Conservation (phyloP, 2,797 vertebrate species). For the Poeciliopsis paucimaculata region DNA sequence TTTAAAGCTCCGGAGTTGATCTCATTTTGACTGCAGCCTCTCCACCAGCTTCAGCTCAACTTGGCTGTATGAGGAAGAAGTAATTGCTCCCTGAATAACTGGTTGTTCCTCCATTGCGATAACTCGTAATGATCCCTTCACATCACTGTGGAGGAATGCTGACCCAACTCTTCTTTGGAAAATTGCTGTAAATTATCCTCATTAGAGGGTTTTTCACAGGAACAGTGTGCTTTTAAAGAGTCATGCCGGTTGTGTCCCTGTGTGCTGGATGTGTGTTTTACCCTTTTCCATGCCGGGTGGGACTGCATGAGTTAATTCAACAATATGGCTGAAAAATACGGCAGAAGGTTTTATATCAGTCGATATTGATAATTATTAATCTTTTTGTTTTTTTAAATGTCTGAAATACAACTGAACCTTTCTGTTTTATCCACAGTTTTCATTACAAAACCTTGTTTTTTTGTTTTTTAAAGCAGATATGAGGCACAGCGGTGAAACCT, state of each 20-base stretch:
- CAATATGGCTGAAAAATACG: too few species aligned
- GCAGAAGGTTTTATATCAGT: too few species aligned
- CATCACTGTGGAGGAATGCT: not conserved
- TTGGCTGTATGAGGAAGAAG: not conserved
- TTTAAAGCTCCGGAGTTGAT: not conserved
- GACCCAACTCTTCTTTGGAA: not conserved
- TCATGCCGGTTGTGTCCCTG: not conserved
- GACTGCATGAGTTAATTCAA: not conserved
- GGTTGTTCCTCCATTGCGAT: not conserved
- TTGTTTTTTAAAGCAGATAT: too few species aligned
- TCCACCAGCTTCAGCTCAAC: not conserved
- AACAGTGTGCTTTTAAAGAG: not conserved
- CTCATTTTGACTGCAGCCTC: not conserved
- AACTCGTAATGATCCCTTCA: not conserved
- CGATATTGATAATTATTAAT: too few species aligned
- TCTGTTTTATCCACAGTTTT: too few species aligned
- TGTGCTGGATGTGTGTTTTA: not conserved
- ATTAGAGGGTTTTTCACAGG: not conserved
- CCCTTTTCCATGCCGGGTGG: not conserved
- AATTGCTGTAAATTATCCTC: not conserved
- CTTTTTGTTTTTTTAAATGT: too few species aligned
- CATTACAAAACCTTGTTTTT: too few species aligned
- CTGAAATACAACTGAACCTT: too few species aligned
- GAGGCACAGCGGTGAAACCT: too few species aligned
- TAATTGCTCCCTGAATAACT: not conserved